Percentiles rank a stretch among this genome's conserved stretches.
These are phyloP conservation scores for Anser brachyrhynchus DNA, from an alignment of 2,113 vertebrate genomes.

Conservation along the genomic window DNA sequence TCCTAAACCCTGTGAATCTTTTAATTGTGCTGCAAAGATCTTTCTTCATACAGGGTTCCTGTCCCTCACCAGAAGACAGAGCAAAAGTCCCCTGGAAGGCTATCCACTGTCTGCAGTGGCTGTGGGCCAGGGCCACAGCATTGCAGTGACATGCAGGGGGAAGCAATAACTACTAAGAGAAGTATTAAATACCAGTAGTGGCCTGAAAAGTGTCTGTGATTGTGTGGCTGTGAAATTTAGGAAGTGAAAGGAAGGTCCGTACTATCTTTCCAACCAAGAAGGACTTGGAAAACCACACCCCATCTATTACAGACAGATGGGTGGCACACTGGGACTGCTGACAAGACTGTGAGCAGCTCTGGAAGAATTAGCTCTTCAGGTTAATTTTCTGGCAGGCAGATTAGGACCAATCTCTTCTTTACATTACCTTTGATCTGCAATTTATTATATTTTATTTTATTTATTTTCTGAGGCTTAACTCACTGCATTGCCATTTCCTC, in stretches of 20 bases:
- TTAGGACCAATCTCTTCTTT: background rate
- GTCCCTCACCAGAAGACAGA: background rate
- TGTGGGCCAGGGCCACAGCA: background rate
- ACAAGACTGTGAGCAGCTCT: background rate
- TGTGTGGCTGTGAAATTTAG: background rate
- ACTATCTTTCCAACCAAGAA: background rate
- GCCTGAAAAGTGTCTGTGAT: background rate
- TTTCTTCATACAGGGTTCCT: background rate
- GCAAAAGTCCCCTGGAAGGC: background rate
- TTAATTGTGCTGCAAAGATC: background rate
- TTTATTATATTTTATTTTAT: background rate
- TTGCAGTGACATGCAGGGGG: background rate
- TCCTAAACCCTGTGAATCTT: background rate
- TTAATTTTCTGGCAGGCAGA: constrained; percentile 1
- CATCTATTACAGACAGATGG: background rate
- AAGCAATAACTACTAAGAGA: background rate
- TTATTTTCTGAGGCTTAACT: background rate
- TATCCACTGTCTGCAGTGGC: background rate
- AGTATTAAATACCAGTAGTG: background rate
- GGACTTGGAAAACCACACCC: background rate
- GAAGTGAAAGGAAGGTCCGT: background rate
- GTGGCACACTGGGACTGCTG: background rate
- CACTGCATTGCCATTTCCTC: background rate
- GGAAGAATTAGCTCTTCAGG: constrained; percentile 19
- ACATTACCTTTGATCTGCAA: background rate